Evolutionary conservation across 2,888 invertebrate genomes (phyloP).

Genomic region (Dynastes maya): DNA sequence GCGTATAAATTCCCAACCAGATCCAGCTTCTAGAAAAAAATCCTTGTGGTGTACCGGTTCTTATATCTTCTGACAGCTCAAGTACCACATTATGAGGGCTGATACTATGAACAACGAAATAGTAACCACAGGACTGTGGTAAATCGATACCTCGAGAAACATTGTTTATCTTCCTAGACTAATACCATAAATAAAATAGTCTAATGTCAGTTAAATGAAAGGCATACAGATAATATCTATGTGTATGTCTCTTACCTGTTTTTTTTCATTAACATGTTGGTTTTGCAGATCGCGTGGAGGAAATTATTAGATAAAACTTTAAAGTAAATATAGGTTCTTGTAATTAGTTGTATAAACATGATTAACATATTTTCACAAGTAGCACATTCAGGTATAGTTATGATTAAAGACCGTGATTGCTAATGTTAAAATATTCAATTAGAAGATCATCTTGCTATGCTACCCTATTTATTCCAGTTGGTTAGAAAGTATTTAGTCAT

Average conservation of each 20-base stretch:
- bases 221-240: not conserved
- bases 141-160: not conserved
- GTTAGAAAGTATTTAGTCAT: too few species aligned
- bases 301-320: not conserved
- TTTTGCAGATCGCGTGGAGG: slow-evolving; percentile 4
- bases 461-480: not conserved
- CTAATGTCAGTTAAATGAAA: not conserved
- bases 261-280: not conserved
- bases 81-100: not conserved
- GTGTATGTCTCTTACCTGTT: not conserved
- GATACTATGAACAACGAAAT: not conserved
- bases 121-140: not conserved
- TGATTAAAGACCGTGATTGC: not conserved
- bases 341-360: not conserved
- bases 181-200: not conserved
- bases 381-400: not conserved
- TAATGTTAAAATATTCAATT: slow-evolving; percentile 3
- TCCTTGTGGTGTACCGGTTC: not conserved
- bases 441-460: not conserved
- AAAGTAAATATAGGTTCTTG: not conserved
- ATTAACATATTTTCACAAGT: not conserved
- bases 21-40: not conserved
- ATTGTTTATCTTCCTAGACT: not conserved
- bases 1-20: not conserved
- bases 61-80: not conserved